Evolutionary conservation across 2,888 invertebrate genomes (phyloP).

Genomic region (Tipula vernalis): DNA sequence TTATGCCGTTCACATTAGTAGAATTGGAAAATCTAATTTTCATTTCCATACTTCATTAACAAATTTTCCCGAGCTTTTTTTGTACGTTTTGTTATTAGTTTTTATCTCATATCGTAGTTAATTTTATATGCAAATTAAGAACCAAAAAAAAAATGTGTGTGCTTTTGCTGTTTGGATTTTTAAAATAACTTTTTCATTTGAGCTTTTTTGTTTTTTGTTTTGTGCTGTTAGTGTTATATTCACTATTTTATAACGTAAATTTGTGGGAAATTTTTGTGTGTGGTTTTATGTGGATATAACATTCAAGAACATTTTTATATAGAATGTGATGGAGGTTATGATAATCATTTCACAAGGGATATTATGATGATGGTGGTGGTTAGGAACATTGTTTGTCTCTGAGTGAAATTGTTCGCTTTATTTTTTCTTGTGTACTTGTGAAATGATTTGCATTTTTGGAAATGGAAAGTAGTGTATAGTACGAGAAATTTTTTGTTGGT

Average conservation of each 20-base stretch:
- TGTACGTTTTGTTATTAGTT: neutral
- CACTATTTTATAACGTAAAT: neutral
- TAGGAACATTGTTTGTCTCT: neutral
- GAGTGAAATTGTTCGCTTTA: neutral
- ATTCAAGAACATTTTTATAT: neutral
- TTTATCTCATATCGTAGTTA: neutral
- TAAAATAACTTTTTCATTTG: neutral
- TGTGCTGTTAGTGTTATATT: neutral
- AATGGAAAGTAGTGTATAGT: neutral
- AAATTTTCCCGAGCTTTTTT: neutral
- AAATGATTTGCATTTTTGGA: neutral
- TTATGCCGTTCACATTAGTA: neutral
- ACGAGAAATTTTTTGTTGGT: neutral
- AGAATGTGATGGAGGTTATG: neutral
- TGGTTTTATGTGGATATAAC: neutral
- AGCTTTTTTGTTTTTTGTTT: neutral
- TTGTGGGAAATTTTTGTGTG: neutral
- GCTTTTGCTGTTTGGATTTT: neutral
- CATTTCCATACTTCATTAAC: neutral
- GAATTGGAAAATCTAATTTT: neutral
- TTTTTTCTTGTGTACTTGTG: neutral
- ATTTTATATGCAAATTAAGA: neutral
- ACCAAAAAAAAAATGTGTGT: neutral
- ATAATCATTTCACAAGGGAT: neutral
- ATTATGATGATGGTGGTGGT: neutral